phyloP scores from a whole-genome alignment of 1,140 invertebrate species.

The Magallana ariakensis region DNA sequence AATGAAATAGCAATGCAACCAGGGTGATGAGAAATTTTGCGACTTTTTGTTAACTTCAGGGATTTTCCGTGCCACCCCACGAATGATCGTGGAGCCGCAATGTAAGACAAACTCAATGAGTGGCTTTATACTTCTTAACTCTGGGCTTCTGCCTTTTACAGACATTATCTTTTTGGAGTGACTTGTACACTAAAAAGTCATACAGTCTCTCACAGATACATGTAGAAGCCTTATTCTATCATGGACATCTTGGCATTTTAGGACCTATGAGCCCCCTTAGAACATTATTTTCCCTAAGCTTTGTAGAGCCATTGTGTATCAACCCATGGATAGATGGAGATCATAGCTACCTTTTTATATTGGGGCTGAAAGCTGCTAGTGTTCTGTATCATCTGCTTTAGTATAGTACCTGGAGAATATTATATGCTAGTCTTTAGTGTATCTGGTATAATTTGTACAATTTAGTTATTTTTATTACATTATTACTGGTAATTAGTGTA shows the following conservation, averaged over 20 bases:
- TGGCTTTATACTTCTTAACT: slow-evolving; percentile 29
- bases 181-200: slow-evolving; percentile 37
- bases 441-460: too few species aligned
- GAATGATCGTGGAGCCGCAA: slow-evolving; percentile 54
- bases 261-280: background rate
- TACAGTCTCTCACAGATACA: background rate
- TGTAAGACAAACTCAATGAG: slow-evolving; percentile 47
- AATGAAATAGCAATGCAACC: background rate
- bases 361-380: too few species aligned
- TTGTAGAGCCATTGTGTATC: slow-evolving; percentile 6
- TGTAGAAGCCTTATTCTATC: background rate
- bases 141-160: slow-evolving; percentile 21
- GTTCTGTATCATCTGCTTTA: background rate
- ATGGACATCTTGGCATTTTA: slow-evolving; percentile 19
- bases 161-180: slow-evolving; percentile 30
- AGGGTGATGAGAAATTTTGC: background rate
- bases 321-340: too few species aligned
- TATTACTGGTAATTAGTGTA: too few species aligned
- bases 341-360: too few species aligned
- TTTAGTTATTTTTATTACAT: too few species aligned
- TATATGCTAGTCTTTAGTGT: too few species aligned
- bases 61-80: slow-evolving; percentile 55
- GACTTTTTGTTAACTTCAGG: slow-evolving; percentile 41
- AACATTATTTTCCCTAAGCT: slow-evolving; percentile 14
- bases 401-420: background rate